phyloP scores from a whole-genome alignment of 2,797 vertebrate genomes.

The Epinephelus awoara region DNA sequence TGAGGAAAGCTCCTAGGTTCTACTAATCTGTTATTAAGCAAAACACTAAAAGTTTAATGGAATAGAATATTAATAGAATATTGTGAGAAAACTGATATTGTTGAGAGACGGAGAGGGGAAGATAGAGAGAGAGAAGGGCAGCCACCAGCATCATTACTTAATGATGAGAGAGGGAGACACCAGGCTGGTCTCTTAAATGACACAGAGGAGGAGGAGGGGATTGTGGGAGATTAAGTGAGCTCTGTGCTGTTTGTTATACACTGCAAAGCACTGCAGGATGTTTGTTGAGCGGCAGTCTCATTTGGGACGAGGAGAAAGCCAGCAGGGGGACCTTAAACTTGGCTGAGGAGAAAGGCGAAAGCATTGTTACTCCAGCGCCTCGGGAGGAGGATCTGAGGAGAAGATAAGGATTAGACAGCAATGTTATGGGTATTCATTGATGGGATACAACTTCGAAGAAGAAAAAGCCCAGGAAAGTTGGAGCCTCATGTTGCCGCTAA shows the following conservation, averaged over 20 bases:
- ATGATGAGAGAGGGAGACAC: constrained; percentile 78
- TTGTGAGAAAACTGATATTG: constrained; percentile 59
- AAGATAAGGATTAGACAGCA: constrained; percentile 68
- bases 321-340: constrained; percentile 66
- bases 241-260: constrained; percentile 76
- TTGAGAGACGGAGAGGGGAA: constrained; percentile 11
- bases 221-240: constrained; percentile 83
- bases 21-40: constrained; percentile 49
- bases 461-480: constrained; percentile 44
- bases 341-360: constrained; percentile 50
- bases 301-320: constrained; percentile 65
- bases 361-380: constrained; percentile 43
- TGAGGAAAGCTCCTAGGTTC: constrained; percentile 40
- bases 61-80: constrained; percentile 58
- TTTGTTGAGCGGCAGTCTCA: constrained; percentile 70
- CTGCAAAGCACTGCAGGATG: constrained; percentile 78
- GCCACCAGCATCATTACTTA: constrained; percentile 72
- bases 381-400: constrained; percentile 59
- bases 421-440: constrained; percentile 50
- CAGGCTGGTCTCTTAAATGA: constrained; percentile 79
- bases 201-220: constrained; percentile 78
- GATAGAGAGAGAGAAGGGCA: constrained; percentile 46
- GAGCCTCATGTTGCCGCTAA: constrained; percentile 42
- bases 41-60: constrained; percentile 62
- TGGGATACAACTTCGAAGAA: constrained; percentile 57